A percentile compares a stretch with the other conserved stretches of the same genome.
phyloP scores from a whole-genome alignment of 2,113 vertebrate genomes.

The human (Homo sapiens) region GRCh38 chrX:109641501-109642000 shows the following conservation, averaged over 20 bases:
- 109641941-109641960: slow-evolving; percentile 42
- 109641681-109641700: slow-evolving; percentile 73
- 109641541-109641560: slow-evolving; percentile 58
- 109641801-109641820: slow-evolving; percentile 57
- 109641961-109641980: slow-evolving; percentile 66
- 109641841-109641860: slow-evolving; percentile 52
- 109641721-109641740: slow-evolving; percentile 62
- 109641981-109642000: slow-evolving; percentile 68
- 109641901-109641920: slow-evolving; percentile 52
- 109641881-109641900: slow-evolving; percentile 67
- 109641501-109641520: slow-evolving; percentile 66
- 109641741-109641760: slow-evolving; percentile 65
- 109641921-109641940: slow-evolving; percentile 66
- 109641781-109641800: slow-evolving; percentile 24
- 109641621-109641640: slow-evolving; percentile 44
- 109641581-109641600: slow-evolving; percentile 60
- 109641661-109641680: slow-evolving; percentile 57
- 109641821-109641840: slow-evolving; percentile 32
- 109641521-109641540: slow-evolving; percentile 59
- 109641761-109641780: slow-evolving; percentile 72
- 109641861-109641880: slow-evolving; percentile 65
- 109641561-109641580: slow-evolving; percentile 57
- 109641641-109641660: slow-evolving; percentile 16
- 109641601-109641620: slow-evolving; percentile 52
- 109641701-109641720: slow-evolving; percentile 39